Evolutionary conservation across 35 echinoderm and acorn worm genomes (phyloP), one percentile per base, ranked within the genome.

Genomic region (Chiridota heheva): DNA sequence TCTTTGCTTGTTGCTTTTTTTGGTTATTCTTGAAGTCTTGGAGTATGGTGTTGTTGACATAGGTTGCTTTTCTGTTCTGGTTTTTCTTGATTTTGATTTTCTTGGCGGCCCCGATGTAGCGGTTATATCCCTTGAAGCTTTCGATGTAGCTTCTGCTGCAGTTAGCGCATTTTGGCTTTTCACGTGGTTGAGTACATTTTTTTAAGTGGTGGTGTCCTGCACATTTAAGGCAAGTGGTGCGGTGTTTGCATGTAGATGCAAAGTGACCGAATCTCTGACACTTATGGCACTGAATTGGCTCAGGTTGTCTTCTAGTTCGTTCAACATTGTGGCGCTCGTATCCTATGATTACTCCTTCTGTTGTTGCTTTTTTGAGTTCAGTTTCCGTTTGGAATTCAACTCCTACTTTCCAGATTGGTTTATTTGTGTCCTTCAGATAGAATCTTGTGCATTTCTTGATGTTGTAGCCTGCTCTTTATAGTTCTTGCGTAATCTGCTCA

Each of bases 241-340:
- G 28, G 16, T 37, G 64, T 4, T 1, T 5, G 36, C 64, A 68
- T 2, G 22, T 68, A 1, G 12, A 5, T 13, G 64, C 64, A 16
- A 12, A 39, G 33, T 68, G 64, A 3, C 64, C 64, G 64, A 35
- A 68, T 4, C 31, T 30, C n/a, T 68, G 64, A 18, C 64, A 68
- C 31, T 36, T 68, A 37, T 68, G 64, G 17, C 64, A 68, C 64
- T 68, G 64, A 18, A 15, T 38, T 7, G 36, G 29, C 0, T 17
- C 20, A 13, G 1, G 4, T 1, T 32, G 1, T 1, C 47, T 26
- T 66, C 62, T 66, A 2, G 37, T 3, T 2, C 37, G 1, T 17
- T 66, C 62, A 5, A 66, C 62, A 22, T 27, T 2, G 55, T 3
- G 55, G 1, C 24, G 62, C 24, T 66, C 27, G 62, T 66, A 66